Percentiles rank a stretch among this genome's conserved stretches.
Conservation (phyloP, 1,140 invertebrate species). For the Rhagoletis zephyria region DNA sequence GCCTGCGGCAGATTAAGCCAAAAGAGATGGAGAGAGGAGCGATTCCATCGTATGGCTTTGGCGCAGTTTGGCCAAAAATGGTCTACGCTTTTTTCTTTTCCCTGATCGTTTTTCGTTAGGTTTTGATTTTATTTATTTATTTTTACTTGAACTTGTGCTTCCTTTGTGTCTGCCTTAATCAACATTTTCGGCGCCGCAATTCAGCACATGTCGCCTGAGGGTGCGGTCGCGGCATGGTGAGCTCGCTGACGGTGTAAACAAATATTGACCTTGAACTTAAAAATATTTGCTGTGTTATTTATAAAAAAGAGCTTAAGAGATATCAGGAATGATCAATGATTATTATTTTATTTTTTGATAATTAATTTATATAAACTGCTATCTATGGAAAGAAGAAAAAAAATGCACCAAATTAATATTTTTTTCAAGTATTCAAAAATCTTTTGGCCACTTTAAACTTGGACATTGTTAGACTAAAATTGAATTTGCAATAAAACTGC, state of each 20-base stretch:
- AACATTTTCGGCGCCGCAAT: background rate
- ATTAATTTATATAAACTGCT: too few species aligned
- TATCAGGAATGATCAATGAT: too few species aligned
- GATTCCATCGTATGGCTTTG: background rate
- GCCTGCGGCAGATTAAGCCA: background rate
- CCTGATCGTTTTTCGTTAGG: background rate
- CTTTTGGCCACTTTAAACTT: too few species aligned
- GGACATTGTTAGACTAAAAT: too few species aligned
- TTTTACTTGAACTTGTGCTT: background rate
- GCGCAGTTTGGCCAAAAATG: background rate
- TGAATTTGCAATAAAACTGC: too few species aligned
- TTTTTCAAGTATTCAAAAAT: too few species aligned
- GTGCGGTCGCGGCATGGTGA: background rate
- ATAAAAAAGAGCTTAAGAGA: background rate
- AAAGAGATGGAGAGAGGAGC: background rate
- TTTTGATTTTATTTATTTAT: background rate
- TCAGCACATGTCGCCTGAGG: background rate
- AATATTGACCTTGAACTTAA: constrained; percentile 26
- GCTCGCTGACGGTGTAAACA: background rate
- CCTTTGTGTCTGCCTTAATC: background rate
- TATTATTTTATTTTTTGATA: too few species aligned
- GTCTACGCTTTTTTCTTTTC: background rate
- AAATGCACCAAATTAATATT: too few species aligned
- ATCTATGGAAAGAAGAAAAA: too few species aligned
- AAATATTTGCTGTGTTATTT: background rate